A percentile compares a stretch with the other conserved stretches of the same genome.
Evolutionary conservation across 2,113 vertebrate genomes (phyloP).

Genomic region (Eulemur rufifrons): DNA sequence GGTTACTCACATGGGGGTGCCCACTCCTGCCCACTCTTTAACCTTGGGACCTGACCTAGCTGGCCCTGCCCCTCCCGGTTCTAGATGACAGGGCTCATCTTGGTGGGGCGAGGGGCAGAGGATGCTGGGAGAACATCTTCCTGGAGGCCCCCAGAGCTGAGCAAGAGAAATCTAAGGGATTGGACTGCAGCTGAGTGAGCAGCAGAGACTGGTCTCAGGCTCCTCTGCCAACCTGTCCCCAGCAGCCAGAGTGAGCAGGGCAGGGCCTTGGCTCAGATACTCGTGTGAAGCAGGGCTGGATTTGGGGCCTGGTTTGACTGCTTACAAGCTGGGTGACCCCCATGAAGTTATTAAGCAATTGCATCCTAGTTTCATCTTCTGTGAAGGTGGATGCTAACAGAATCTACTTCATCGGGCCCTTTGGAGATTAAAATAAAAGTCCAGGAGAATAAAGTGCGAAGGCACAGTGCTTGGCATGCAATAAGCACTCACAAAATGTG

Average conservation of each 20-base stretch:
- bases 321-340: not conserved
- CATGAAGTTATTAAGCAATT: not conserved
- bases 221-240: not conserved
- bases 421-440: not conserved
- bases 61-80: not conserved
- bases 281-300: not conserved
- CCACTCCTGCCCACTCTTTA: not conserved
- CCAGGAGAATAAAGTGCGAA: not conserved
- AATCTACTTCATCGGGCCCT: not conserved
- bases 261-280: not conserved
- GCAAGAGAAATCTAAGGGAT: not conserved
- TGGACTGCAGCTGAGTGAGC: not conserved
- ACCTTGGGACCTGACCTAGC: not conserved
- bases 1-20: rapidly evolving
- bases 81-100: not conserved
- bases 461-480: not conserved
- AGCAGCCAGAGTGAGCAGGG: rapidly evolving
- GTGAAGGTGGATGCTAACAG: not conserved
- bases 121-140: not conserved
- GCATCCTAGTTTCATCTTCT: not conserved
- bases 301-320: not conserved
- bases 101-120: not conserved
- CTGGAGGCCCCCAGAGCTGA: not conserved
- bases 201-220: not conserved
- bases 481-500: not conserved